Evolutionary conservation across 2,888 invertebrate genomes (phyloP).

Genomic region (Coremacera marginata): DNA sequence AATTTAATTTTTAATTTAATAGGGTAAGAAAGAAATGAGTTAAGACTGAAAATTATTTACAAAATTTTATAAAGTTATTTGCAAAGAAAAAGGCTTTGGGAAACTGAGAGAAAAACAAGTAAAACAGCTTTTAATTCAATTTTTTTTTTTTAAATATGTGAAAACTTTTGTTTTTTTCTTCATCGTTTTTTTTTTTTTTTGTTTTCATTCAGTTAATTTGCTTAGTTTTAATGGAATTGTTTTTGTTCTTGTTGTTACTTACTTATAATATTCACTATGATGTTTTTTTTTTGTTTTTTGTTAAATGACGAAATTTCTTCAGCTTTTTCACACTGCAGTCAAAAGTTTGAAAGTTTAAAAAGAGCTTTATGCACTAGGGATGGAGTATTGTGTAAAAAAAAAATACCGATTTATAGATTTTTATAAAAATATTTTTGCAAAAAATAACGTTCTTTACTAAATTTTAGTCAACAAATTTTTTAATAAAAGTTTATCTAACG

Average conservation of each 20-base stretch:
- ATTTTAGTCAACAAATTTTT: too few species aligned
- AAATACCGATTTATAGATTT: too few species aligned
- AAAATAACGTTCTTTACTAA: too few species aligned
- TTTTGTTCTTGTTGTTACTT: conserved; percentile 31
- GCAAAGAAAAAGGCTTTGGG: background rate
- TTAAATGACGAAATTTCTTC: conserved; percentile 1
- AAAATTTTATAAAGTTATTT: conserved; percentile 6
- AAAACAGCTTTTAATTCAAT: conserved; percentile 31
- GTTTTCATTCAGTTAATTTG: conserved; percentile 42
- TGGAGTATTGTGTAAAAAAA: too few species aligned
- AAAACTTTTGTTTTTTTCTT: conserved; percentile 49
- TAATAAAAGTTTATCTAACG: too few species aligned
- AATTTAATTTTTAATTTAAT: background rate
- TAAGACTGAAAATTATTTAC: conserved; percentile 22
- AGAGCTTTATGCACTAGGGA: too few species aligned
- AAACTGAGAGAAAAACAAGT: background rate
- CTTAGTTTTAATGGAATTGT: conserved; percentile 44
- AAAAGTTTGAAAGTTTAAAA: too few species aligned
- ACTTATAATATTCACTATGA: background rate
- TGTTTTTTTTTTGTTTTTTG: background rate
- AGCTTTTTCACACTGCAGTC: background rate
- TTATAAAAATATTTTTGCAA: too few species aligned
- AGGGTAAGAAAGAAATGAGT: background rate
- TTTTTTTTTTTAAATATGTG: conserved; percentile 50
- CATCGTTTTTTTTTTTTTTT: conserved; percentile 40